A percentile compares a stretch with the other conserved stretches of the same genome.
Conservation (phyloP, 2,888 invertebrate genomes). For the Sympetrum striolatum region DNA sequence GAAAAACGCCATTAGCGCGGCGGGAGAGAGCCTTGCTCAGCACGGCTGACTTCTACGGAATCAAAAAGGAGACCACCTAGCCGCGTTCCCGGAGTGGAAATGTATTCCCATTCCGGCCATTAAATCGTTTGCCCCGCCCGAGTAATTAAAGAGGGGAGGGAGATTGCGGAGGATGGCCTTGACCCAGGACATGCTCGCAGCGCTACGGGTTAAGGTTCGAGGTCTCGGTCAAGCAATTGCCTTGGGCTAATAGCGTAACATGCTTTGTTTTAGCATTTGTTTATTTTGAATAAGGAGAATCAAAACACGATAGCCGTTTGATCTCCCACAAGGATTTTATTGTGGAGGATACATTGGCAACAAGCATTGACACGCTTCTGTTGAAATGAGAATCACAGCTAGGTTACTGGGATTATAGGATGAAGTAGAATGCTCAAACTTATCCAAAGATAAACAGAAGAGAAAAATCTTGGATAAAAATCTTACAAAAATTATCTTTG, state of each 20-base stretch:
- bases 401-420: too few species aligned
- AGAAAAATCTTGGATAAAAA: too few species aligned
- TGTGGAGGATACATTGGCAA: too few species aligned
- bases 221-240: neutral
- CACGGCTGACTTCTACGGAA: neutral
- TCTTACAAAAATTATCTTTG: too few species aligned
- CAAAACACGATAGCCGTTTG: too few species aligned
- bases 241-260: neutral
- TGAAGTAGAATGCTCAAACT: too few species aligned
- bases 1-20: neutral
- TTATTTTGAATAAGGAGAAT: too few species aligned
- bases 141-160: neutral
- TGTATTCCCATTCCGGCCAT: neutral
- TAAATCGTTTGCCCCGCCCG: neutral
- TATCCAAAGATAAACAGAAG: too few species aligned
- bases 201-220: neutral
- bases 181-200: neutral
- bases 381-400: too few species aligned
- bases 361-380: too few species aligned
- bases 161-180: neutral
- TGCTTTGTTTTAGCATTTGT: neutral
- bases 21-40: neutral
- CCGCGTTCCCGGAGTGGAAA: neutral
- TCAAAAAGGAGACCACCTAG: neutral
- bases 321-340: too few species aligned